Conservation (phyloP, 2,797 vertebrate genomes). For the Vultur gryphus region DNA sequence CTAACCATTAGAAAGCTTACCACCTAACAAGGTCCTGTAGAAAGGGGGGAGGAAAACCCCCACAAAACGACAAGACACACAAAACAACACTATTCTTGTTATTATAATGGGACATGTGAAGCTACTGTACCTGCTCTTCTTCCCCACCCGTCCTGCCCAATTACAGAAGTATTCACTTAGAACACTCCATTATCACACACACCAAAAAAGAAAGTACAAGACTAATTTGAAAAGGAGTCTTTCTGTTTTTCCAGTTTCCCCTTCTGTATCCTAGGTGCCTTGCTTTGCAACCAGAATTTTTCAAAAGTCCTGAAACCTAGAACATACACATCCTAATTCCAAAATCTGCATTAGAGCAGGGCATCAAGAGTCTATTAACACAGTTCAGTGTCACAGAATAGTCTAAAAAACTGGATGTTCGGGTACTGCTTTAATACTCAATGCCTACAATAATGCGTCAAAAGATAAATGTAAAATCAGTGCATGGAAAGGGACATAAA, state of each 20-base stretch:
- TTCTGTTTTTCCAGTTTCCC: not conserved
- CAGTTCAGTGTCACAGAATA: not conserved
- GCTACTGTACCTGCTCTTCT: not conserved
- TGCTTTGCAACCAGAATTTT: not conserved
- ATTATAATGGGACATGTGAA: not conserved
- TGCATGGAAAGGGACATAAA: not conserved
- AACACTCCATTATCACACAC: not conserved
- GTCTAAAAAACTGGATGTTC: not conserved
- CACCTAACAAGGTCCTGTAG: not conserved
- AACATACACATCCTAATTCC: not conserved
- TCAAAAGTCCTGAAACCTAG: not conserved
- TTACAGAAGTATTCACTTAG: not conserved
- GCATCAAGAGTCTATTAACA: not conserved
- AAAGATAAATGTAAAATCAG: not conserved
- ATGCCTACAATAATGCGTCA: not conserved
- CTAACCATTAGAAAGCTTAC: not conserved
- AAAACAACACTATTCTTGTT: not conserved
- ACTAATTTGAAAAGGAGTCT: not conserved
- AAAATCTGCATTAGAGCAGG: not conserved
- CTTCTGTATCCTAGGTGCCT: not conserved
- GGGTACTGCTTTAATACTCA: not conserved
- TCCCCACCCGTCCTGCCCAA: not conserved
- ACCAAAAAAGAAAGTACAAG: not conserved
- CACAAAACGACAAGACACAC: not conserved
- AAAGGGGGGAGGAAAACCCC: rapidly evolving